These are phyloP conservation scores for Antigone vipio DNA, from an alignment of 2,113 vertebrate genomes.

Conservation along the genomic window DNA sequence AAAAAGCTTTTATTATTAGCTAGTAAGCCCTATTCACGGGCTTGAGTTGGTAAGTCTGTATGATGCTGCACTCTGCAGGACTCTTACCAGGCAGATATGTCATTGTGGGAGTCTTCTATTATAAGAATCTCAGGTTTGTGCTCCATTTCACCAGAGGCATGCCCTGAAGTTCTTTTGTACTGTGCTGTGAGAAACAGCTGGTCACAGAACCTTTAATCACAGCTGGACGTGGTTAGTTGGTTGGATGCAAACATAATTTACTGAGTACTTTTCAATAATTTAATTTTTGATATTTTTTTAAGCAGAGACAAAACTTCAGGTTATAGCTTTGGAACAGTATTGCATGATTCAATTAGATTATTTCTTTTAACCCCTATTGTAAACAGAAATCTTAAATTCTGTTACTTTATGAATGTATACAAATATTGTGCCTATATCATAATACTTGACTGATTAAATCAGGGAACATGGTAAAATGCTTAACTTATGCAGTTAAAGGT, in stretches of 20 bases:
- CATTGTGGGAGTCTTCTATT: neutral
- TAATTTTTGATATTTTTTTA: neutral
- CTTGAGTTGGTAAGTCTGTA: neutral
- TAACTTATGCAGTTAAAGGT: neutral
- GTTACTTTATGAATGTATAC: neutral
- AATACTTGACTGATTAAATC: neutral
- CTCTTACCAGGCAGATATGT: neutral
- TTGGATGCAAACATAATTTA: neutral
- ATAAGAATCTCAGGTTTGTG: neutral
- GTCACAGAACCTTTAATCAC: neutral
- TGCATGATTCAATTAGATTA: neutral
- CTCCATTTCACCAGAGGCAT: neutral
- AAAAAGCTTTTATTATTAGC: neutral
- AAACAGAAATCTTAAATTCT: neutral
- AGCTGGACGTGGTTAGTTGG: neutral
- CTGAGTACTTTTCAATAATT: neutral
- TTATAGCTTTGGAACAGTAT: neutral
- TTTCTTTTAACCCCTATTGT: neutral
- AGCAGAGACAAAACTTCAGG: neutral
- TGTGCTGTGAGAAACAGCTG: neutral
- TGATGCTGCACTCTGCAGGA: neutral
- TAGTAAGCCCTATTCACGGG: neutral
- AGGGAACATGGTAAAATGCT: neutral
- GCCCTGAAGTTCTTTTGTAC: neutral
- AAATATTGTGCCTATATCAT: neutral